A percentile compares a stretch with the other conserved stretches of the same genome.
phyloP scores from a whole-genome alignment of 2,888 invertebrate species.

The Conomelus anceps region DNA sequence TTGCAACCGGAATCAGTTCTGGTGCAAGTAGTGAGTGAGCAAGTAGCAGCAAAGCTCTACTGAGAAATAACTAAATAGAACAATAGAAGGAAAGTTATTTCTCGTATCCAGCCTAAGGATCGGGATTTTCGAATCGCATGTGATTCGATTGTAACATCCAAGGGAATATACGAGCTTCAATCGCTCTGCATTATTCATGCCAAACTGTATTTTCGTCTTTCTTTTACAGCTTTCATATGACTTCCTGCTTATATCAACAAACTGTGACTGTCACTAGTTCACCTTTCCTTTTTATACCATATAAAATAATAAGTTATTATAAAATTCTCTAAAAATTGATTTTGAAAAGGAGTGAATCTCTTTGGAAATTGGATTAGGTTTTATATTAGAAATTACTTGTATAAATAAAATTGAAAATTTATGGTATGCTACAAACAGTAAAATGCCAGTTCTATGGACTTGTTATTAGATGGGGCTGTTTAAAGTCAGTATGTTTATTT shows the following conservation, averaged over 20 bases:
- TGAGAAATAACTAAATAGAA: slow-evolving; percentile 2
- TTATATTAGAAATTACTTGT: no score
- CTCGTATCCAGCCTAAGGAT: neutral
- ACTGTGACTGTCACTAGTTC: neutral
- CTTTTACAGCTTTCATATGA: neutral
- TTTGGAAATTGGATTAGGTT: no score
- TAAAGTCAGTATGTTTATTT: no score
- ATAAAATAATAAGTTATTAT: neutral
- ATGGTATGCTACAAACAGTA: no score
- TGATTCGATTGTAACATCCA: neutral
- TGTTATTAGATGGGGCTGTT: no score
- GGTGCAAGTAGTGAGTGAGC: neutral
- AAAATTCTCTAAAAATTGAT: neutral
- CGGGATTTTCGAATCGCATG: neutral
- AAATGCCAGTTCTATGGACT: no score
- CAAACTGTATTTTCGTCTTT: neutral
- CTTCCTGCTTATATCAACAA: neutral
- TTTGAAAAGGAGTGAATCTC: neutral
- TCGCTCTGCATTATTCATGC: neutral
- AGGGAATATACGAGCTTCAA: neutral
- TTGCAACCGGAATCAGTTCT: neutral
- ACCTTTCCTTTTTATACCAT: no score
- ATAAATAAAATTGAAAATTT: no score
- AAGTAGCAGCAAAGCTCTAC: neutral
- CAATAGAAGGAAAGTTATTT: neutral